phyloP scores from a whole-genome alignment of 2,888 invertebrate genomes.

The Apotomis turbidana region DNA sequence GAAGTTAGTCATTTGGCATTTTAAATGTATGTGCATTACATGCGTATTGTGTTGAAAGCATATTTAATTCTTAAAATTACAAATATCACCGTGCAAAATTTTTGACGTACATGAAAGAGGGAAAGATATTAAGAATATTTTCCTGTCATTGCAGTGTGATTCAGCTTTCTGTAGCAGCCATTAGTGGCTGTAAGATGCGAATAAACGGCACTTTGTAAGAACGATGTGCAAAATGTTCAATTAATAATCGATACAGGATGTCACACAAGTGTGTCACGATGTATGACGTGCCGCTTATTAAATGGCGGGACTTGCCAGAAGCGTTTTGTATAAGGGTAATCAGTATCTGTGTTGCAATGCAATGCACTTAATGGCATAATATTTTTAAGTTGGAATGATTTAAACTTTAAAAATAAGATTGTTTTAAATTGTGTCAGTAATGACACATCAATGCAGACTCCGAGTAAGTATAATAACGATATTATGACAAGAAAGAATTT shows the following conservation, averaged over 20 bases:
- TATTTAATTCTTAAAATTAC: neutral
- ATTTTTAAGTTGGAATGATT: conserved; percentile 6
- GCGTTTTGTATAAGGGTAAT: conserved; percentile 14
- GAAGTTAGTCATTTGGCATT: conserved; percentile 9
- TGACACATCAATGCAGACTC: neutral
- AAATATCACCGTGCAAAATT: conserved; percentile 2
- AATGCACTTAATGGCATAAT: neutral
- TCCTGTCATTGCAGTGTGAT: conserved; percentile 39
- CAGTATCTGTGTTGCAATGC: conserved; percentile 13
- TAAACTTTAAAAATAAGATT: neutral
- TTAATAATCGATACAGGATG: conserved; percentile 37
- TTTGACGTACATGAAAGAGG: neutral
- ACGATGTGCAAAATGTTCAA: conserved; percentile 26
- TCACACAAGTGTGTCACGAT: conserved; percentile 23
- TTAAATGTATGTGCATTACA: neutral
- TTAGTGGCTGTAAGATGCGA: conserved; percentile 48
- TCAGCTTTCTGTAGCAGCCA: conserved; percentile 47
- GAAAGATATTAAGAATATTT: conserved; percentile 44
- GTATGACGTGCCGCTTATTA: conserved; percentile 41
- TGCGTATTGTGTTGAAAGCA: neutral
- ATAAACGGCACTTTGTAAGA: conserved; percentile 44
- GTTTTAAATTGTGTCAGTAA: neutral
- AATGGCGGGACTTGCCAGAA: conserved; percentile 30
- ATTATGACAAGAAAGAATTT: no score
- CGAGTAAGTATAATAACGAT: no score